Evolutionary conservation across 2,113 vertebrate species (phyloP).

Genomic region (Sitta europaea): DNA sequence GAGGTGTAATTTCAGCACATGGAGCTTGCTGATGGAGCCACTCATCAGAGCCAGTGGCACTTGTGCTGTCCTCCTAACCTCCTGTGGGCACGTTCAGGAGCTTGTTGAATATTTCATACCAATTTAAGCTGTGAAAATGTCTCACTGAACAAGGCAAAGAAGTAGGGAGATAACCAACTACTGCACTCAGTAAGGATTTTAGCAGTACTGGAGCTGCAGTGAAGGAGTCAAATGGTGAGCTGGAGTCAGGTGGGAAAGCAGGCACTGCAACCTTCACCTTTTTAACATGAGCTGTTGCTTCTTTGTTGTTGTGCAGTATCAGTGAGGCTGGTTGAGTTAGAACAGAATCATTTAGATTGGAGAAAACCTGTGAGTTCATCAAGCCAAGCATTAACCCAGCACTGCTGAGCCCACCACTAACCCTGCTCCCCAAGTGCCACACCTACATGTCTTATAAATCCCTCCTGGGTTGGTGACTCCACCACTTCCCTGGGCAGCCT

Average conservation of each 20-base stretch:
- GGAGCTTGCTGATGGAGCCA: neutral
- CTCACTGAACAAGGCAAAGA: neutral
- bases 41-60: neutral
- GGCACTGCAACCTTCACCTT: neutral
- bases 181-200: neutral
- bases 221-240: neutral
- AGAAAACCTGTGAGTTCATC: neutral
- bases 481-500: neutral
- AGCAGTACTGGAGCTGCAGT: neutral
- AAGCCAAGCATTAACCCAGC: neutral
- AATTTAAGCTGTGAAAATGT: neutral
- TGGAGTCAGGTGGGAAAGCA: neutral
- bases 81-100: neutral
- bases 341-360: neutral
- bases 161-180: too few relatives aligned
- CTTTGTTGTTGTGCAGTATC: neutral
- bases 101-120: neutral
- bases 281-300: neutral
- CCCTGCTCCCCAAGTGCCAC: neutral
- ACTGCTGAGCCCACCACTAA: neutral
- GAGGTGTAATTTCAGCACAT: neutral
- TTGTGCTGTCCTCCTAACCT: neutral
- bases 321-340: neutral
- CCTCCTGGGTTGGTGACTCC: neutral
- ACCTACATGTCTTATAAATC: accelerated